These are phyloP conservation scores for Drosophila setosimentum DNA, from an alignment of 2,888 invertebrate genomes.

Conservation along the genomic window DNA sequence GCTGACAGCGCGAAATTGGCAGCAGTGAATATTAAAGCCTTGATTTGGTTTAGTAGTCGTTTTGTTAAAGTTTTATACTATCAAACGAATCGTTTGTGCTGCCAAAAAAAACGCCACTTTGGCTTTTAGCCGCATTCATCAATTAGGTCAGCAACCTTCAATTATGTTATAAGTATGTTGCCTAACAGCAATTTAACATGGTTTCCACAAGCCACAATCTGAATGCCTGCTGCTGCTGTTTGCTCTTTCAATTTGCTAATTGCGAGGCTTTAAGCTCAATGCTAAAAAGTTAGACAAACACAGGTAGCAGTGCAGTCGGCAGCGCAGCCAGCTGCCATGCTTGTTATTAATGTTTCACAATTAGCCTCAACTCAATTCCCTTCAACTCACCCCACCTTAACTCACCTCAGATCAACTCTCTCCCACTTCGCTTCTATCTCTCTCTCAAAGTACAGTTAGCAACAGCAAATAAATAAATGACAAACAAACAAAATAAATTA, in stretches of 20 bases:
- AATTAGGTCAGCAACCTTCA: constrained; percentile 36
- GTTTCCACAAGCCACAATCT: constrained; percentile 6
- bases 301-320: constrained; percentile 2
- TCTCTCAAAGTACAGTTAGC: constrained; percentile 62
- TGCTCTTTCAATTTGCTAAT: constrained; percentile 58
- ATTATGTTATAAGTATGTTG: constrained; percentile 15
- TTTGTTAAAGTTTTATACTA: background rate
- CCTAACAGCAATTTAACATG: constrained; percentile 15
- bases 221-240: constrained; percentile 14
- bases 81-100: constrained; percentile 5
- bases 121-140: background rate
- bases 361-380: constrained; percentile 38
- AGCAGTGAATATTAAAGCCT: constrained; percentile 1
- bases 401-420: background rate
- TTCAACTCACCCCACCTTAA: background rate
- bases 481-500: constrained; percentile 13
- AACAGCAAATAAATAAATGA: constrained; percentile 34
- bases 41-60: background rate
- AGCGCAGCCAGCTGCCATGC: constrained; percentile 4
- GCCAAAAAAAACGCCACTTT: constrained; percentile 1
- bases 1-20: constrained; percentile 1
- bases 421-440: too few species aligned
- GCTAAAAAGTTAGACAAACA: constrained; percentile 33
- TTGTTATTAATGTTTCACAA: constrained; percentile 34
- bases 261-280: constrained; percentile 36